Evolutionary conservation across 2,888 invertebrate species (phyloP).

Genomic region (Meiosimyza platycephala): DNA sequence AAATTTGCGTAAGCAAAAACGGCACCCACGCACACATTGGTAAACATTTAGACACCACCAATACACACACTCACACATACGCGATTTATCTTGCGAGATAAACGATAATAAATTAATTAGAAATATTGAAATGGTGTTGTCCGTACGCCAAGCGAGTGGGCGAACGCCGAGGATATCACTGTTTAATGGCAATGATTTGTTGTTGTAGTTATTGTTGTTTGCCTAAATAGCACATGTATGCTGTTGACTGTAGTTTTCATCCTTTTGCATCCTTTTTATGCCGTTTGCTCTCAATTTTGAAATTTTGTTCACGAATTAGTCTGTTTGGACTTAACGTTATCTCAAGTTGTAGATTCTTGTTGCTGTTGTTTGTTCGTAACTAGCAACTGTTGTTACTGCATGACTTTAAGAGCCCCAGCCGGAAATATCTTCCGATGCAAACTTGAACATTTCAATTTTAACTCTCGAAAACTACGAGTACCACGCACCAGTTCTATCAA

Average conservation of each 20-base stretch:
- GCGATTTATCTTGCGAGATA: conserved; percentile 64
- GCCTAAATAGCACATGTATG: conserved; percentile 23
- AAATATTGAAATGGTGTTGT: conserved; percentile 65
- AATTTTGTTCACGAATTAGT: conserved; percentile 52
- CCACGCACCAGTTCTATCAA: too few relatives aligned
- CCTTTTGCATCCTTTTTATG: conserved; percentile 4
- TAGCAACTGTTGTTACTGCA: conserved; percentile 42
- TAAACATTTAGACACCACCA: not conserved
- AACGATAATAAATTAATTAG: conserved; percentile 68
- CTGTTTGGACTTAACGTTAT: conserved; percentile 59
- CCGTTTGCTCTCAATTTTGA: conserved; percentile 39
- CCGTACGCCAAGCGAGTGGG: conserved; percentile 35
- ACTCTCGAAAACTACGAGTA: too few relatives aligned
- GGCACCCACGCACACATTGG: not conserved
- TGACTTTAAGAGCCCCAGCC: too few relatives aligned
- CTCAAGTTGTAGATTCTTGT: conserved; percentile 59
- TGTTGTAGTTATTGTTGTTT: conserved; percentile 46
- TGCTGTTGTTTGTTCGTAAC: conserved; percentile 1
- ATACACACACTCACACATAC: not conserved
- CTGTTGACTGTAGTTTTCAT: conserved; percentile 7
- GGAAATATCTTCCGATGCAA: too few relatives aligned
- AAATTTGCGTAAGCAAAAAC: conserved; percentile 12
- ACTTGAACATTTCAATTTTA: too few relatives aligned
- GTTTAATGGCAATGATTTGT: conserved; percentile 53
- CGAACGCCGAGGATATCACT: conserved; percentile 44